phyloP scores from a whole-genome alignment of 1,140 invertebrate genomes.

The Argopecten irradians region DNA sequence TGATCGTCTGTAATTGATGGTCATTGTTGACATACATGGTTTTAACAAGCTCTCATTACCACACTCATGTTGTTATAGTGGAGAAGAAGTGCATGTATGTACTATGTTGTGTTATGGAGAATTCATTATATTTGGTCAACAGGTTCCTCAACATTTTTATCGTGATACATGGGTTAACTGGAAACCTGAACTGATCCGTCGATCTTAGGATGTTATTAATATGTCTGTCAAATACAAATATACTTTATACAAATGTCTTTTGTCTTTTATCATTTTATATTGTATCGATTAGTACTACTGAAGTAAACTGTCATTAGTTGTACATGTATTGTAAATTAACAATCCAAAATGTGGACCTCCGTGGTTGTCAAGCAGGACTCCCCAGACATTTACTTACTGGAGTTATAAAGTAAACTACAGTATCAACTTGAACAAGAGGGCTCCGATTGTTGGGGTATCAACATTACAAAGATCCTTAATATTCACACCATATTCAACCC shows the following conservation, averaged over 20 bases:
- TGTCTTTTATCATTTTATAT: neutral
- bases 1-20: neutral
- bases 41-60: neutral
- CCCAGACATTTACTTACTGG: too few species aligned
- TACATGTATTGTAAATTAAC: too few species aligned
- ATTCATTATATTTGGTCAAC: conserved; percentile 10
- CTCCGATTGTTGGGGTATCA: too few species aligned
- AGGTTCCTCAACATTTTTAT: conserved; percentile 4
- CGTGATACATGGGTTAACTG: neutral
- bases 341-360: too few species aligned
- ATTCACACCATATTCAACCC: too few species aligned
- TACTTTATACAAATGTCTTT: neutral
- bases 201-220: conserved; percentile 8
- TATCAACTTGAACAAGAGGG: too few species aligned
- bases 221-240: conserved; percentile 23
- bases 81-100: conserved; percentile 7
- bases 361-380: too few species aligned
- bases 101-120: neutral
- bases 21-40: neutral
- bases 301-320: too few species aligned
- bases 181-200: conserved; percentile 14
- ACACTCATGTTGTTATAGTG: neutral
- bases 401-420: too few species aligned
- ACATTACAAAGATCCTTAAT: too few species aligned
- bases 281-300: too few species aligned